Conservation (phyloP, 2,113 vertebrate genomes). For the Cinclus cinclus region DNA sequence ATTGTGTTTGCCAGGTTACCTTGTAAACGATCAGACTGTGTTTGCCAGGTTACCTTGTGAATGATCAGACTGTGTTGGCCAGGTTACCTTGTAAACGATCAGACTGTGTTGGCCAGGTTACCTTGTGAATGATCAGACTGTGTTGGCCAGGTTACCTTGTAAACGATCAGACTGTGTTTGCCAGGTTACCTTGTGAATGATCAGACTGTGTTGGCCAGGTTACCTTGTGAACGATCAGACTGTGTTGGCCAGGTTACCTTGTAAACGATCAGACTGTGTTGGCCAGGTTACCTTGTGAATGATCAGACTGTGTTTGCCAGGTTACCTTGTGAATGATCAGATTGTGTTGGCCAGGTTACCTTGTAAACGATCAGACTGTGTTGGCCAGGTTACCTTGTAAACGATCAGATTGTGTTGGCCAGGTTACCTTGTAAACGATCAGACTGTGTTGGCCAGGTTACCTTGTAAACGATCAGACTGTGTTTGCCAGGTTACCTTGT, state of each 20-base stretch:
- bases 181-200: conserved; percentile 83
- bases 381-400: conserved; percentile 53
- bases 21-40: conserved; percentile 57
- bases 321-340: conserved; percentile 83
- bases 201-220: neutral
- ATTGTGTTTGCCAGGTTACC: conserved; percentile 69
- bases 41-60: conserved; percentile 56
- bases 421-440: conserved; percentile 86
- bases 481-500: conserved; percentile 68
- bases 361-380: conserved; percentile 74
- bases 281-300: conserved; percentile 91
- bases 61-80: conserved; percentile 75
- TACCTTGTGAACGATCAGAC: conserved; percentile 83
- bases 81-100: conserved; percentile 21
- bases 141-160: conserved; percentile 85
- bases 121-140: conserved; percentile 21
- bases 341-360: conserved; percentile 66
- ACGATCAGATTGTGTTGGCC: conserved; percentile 56
- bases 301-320: neutral
- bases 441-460: conserved; percentile 68
- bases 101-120: conserved; percentile 68
- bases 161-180: conserved; percentile 5
- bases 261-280: conserved; percentile 75
- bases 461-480: conserved; percentile 24
- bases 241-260: too few species aligned